Base-by-base conservation (phyloP, 2,888 invertebrate species). In the Cabera pusaria region DNA sequence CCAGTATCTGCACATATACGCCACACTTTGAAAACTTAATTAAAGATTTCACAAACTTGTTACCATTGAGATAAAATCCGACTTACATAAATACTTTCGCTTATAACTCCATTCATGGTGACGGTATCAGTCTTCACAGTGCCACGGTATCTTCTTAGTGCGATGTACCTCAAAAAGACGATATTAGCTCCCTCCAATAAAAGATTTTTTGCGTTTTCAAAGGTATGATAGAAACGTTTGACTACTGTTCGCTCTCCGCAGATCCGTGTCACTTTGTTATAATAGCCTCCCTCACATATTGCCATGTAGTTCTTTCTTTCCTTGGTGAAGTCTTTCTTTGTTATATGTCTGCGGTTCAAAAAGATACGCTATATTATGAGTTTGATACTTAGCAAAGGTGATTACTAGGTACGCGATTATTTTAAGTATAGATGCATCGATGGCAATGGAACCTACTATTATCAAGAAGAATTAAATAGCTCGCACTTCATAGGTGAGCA, bases 151-250 rank as follows among this genome's bases (percentile, higher is more conserved):
- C 90, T 80, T 6, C 67, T 75, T 6, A 93, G 59, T 1, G 90
- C 92, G 16, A 93, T 72, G 60, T 92, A 93, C 46, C 93, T 81
- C 68, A 92, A 74, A 7, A 93, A 64, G 6, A 93, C 64, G 40
- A 93, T 76, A 68, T 90, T 92, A 4, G 91, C 90, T 16, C 92
- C 93, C 79, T 93, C 93, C n/a, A 91, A 83, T 28, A 93, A 69
- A 42, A 92, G 83, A 52, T 90, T 73, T 29, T 71, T 74, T n/a
- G 90, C 78, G 10, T 75, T 79, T 21, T 78, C 74, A 31, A 91
- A 83, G 17, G 84, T 70, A 59, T 92, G 90, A 54, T 91, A 90
- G 39, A 83, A 77, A 26, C 87, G 80, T 43, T 89, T 85, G 14
- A 83, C 76, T 21, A 80, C 62, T 39, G 79, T 71, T 20, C 82